These are phyloP conservation scores for Poeciliopsis prolifica DNA, from an alignment of 2,113 vertebrate genomes.

Conservation along the genomic window DNA sequence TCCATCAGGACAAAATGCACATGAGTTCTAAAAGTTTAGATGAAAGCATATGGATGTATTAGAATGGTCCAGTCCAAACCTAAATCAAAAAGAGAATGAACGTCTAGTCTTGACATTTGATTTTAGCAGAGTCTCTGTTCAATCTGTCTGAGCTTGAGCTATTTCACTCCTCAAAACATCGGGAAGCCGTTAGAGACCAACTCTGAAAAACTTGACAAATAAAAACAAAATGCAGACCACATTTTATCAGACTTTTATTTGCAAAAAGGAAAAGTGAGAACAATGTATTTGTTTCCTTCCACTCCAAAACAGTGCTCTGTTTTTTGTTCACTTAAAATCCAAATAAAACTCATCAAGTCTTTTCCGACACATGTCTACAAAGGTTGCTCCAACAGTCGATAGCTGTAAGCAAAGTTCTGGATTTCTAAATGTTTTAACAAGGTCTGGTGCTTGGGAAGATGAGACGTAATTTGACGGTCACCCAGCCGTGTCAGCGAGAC, in stretches of 20 bases:
- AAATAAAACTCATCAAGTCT: neutral
- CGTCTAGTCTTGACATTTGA: neutral
- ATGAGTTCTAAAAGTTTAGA: neutral
- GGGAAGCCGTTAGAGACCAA: too few relatives aligned
- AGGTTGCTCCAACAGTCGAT: neutral
- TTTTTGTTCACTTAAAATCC: neutral
- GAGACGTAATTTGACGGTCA: conserved; percentile 39
- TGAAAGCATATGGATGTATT: too few relatives aligned
- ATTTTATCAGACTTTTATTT: neutral
- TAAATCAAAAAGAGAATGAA: neutral
- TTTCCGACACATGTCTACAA: neutral
- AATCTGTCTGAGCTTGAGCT: neutral
- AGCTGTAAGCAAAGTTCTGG: neutral
- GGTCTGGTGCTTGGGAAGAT: conserved; percentile 13
- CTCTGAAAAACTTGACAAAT: too few relatives aligned
- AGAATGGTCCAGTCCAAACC: neutral
- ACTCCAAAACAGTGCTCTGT: neutral
- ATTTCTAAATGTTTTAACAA: neutral
- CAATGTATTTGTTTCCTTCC: neutral
- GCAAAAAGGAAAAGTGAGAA: neutral
- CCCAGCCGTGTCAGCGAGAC: conserved; percentile 15
- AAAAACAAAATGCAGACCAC: neutral
- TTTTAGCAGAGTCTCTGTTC: too few relatives aligned
- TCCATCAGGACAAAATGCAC: neutral
- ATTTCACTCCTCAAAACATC: neutral